Conservation (phyloP, 30 jellyfish, hydroid and myxozoan genomes). For the Aurelia aurita region DNA sequence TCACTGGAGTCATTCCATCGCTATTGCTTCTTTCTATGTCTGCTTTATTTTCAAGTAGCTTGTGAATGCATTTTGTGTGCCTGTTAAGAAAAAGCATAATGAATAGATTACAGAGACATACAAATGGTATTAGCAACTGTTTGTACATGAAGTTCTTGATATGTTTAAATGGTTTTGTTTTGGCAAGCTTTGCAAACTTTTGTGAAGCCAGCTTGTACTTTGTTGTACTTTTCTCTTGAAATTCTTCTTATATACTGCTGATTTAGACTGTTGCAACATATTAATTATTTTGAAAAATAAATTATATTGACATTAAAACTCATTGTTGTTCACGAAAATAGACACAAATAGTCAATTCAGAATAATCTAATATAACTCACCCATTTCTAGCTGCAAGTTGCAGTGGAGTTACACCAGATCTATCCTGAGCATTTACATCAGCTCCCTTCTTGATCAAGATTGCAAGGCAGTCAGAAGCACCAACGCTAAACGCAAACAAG, state of each 20-base stretch:
- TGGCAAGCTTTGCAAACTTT: no score
- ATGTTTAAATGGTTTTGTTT: no score
- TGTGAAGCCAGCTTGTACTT: no score
- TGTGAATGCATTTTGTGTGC: constrained; percentile 79
- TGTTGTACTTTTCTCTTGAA: no score
- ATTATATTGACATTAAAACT: no score
- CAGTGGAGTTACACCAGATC: constrained; percentile 97
- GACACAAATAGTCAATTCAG: no score
- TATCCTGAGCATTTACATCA: constrained; percentile 77
- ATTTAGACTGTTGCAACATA: neutral
- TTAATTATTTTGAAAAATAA: no score
- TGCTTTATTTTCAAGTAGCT: constrained; percentile 86
- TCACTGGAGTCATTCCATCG: constrained; percentile 99
- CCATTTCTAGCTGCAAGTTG: constrained; percentile 97
- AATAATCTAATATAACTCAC: constrained; percentile 23
- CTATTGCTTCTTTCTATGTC: constrained; percentile 70
- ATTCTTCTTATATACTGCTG: neutral
- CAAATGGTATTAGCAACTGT: no score
- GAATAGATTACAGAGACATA: no score
- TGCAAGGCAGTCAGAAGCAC: constrained; percentile 90
- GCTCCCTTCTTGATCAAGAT: constrained; percentile 90
- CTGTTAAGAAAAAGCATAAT: constrained; percentile 18
- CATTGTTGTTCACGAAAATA: neutral
- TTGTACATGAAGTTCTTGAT: no score
- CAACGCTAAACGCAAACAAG: constrained; percentile 67